Base-by-base conservation (phyloP, 2,797 vertebrate genomes). In the Amphiprion clarkii region DNA sequence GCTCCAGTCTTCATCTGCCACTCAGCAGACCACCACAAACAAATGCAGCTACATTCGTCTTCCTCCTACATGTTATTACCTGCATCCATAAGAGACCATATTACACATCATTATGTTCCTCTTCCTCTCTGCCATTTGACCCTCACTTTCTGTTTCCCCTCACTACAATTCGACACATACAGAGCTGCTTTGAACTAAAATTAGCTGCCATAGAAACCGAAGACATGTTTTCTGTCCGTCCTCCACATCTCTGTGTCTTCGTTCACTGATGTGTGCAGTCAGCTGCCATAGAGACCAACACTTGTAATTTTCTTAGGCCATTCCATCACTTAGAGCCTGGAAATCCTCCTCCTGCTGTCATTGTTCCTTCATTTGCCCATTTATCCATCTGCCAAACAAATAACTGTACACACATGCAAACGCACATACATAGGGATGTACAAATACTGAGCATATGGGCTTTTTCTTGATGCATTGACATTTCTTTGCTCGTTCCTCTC, bases 281-380 rank as follows among this genome's bases (percentile, higher is more conserved):
- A 85, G 84, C 84, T 84, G 78, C 75, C 82, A 87, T 82, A 83
- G 78, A 72, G 74, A 87, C 87, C 83, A 78, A 68, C 71, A 66
- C 71, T 65, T 90, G 86, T 89, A 52, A 80, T 90, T 92, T 82
- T 84, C 76, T 60, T 6, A 77, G 76, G 68, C 53, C 12, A 13
- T 56, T 87, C 69, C 74, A 83, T 87, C 81, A 79, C 36, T 86
- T 62, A 55, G 40, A 65, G 59, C 61, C 65, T 71, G 67, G 33
- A 83, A 73, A 69, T 53, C 69, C 55, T 78, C 59, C 76, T 71
- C 71, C 74, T 78, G 65, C 74, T 84, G 77, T 71, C 76, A 57
- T 29, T 54, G 27, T 75, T 12, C 52, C 65, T 72, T 87, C 60
- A 66, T 81, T 77, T 83, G 48, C 72, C 65, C 69, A 83, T 89